A percentile compares a stretch with the other conserved stretches of the same genome.
Conservation (phyloP, 2,113 vertebrate genomes). For the Clinocottus analis region DNA sequence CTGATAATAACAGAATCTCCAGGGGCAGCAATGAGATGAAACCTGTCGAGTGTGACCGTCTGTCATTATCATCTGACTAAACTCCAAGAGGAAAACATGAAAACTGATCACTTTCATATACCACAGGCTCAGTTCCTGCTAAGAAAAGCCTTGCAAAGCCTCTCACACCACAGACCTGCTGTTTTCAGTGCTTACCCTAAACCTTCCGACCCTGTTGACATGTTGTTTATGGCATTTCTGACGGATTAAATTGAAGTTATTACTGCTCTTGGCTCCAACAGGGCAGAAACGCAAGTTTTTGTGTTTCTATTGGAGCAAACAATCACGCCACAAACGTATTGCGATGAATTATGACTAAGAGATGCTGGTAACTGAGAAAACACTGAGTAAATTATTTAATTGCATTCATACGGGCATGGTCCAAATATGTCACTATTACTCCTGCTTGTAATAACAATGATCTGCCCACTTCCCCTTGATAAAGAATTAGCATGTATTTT, state of each 20-base stretch:
- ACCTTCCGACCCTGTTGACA: constrained; percentile 24
- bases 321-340: constrained; percentile 5
- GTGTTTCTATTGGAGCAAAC: constrained; percentile 39
- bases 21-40: constrained; percentile 44
- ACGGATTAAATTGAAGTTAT: constrained; percentile 46
- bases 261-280: constrained; percentile 9
- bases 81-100: constrained; percentile 50
- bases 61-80: constrained; percentile 50
- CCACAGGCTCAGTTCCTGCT: constrained; percentile 58
- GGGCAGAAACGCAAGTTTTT: neutral
- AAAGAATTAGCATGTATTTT: neutral
- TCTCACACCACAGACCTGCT: constrained; percentile 28
- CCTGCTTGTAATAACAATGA: neutral
- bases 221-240: constrained; percentile 51
- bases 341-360: constrained; percentile 40
- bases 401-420: constrained; percentile 12
- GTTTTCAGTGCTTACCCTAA: constrained; percentile 38
- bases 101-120: constrained; percentile 53
- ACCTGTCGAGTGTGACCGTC: constrained; percentile 57
- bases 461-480: neutral
- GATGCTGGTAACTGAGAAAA: constrained; percentile 35
- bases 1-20: constrained; percentile 45
- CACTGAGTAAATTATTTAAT: constrained; percentile 50
- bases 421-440: constrained; percentile 29
- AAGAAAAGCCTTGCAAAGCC: constrained; percentile 32